phyloP scores from a whole-genome alignment of 1,140 invertebrate genomes.

The Manduca sexta region DNA sequence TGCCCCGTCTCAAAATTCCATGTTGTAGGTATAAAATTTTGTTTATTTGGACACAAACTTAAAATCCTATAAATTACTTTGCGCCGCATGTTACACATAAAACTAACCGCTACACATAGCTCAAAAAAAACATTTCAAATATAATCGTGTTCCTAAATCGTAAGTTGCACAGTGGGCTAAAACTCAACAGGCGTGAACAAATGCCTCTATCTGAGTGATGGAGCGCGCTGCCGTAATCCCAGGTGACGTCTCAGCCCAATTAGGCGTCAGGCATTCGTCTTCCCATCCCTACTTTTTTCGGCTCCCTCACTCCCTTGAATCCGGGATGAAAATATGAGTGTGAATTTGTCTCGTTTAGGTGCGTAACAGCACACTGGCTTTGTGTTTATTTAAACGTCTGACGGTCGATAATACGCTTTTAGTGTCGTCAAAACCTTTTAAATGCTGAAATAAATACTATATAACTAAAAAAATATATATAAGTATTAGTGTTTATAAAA shows the following conservation, averaged over 20 bases:
- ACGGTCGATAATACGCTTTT: neutral
- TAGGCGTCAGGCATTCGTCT: slow-evolving; percentile 64
- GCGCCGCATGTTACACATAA: too few relatives aligned
- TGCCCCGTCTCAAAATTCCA: too few relatives aligned
- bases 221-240: slow-evolving; percentile 48
- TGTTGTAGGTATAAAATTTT: too few relatives aligned
- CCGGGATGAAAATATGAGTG: slow-evolving; percentile 30
- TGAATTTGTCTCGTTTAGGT: slow-evolving; percentile 31
- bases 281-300: slow-evolving; percentile 30
- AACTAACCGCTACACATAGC: too few relatives aligned
- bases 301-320: slow-evolving; percentile 14
- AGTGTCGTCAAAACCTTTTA: too few relatives aligned
- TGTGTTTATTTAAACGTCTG: slow-evolving; percentile 6
- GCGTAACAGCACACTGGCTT: slow-evolving; percentile 5
- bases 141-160: neutral
- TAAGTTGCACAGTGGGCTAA: neutral
- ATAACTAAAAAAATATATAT: too few relatives aligned
- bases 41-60: too few relatives aligned
- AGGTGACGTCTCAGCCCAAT: slow-evolving; percentile 56
- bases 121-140: neutral
- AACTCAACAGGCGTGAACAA: slow-evolving; percentile 40
- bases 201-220: slow-evolving; percentile 48
- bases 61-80: neutral
- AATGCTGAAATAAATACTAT: too few relatives aligned
- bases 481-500: too few relatives aligned